A percentile compares a stretch with the other conserved stretches of the same genome.
Conservation (phyloP, 1,140 invertebrate species). For the Whitmania pigra region DNA sequence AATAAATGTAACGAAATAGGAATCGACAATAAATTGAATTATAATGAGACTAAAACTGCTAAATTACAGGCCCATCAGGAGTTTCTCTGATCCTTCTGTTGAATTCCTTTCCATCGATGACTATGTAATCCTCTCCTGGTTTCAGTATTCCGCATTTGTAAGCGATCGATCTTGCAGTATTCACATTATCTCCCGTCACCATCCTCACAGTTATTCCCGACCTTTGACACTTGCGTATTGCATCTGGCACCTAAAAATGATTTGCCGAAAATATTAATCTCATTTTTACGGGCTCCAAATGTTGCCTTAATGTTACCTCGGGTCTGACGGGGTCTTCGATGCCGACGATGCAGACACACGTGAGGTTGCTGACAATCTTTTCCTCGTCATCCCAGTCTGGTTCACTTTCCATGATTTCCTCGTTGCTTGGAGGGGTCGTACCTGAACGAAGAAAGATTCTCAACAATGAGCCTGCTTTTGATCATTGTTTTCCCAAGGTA, state of each 20-base stretch:
- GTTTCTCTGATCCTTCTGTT: conserved; percentile 44
- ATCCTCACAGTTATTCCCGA: conserved; percentile 76
- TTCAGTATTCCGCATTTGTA: conserved; percentile 58
- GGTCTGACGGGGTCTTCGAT: conserved; percentile 97
- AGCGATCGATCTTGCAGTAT: conserved; percentile 67
- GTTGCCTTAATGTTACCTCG: conserved; percentile 52
- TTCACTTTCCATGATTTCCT: conserved; percentile 47
- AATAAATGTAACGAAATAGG: too few species aligned
- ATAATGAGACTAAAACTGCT: not conserved
- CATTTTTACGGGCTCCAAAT: not conserved
- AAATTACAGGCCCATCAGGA: conserved; percentile 10
- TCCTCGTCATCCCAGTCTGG: conserved; percentile 98
- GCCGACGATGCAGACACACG: conserved; percentile 87
- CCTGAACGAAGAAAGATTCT: not conserved
- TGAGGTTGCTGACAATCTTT: conserved; percentile 72
- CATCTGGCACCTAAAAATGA: conserved; percentile 58
- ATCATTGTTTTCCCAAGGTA: not conserved
- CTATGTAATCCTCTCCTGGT: conserved; percentile 50
- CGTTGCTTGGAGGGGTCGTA: not conserved
- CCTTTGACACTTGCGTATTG: conserved; percentile 93
- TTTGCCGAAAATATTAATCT: too few species aligned
- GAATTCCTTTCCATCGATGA: conserved; percentile 51
- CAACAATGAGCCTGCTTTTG: not conserved
- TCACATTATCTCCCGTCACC: conserved; percentile 65
- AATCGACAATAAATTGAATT: too few species aligned